Evolutionary conservation across 2,888 invertebrate genomes (phyloP).

Genomic region (Bembecia ichneumoniformis): DNA sequence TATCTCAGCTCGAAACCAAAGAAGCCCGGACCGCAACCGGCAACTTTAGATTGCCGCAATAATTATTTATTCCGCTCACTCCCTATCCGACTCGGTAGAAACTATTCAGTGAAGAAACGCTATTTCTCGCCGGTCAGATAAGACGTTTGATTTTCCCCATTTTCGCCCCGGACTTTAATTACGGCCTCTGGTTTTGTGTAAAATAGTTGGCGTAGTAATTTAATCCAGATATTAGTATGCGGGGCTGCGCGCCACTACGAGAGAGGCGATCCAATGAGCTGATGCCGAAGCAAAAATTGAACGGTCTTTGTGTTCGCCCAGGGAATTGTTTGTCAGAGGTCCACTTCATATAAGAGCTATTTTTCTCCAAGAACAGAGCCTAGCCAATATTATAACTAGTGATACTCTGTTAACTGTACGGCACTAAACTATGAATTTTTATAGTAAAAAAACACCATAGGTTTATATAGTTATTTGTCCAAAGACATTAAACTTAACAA

Average conservation of each 20-base stretch:
- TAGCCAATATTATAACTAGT: too few relatives aligned
- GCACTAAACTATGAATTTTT: too few relatives aligned
- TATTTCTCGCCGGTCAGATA: conserved; percentile 69
- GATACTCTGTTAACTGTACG: too few relatives aligned
- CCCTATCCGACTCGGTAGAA: conserved; percentile 48
- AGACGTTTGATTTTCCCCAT: conserved; percentile 69
- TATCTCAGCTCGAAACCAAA: conserved; percentile 28
- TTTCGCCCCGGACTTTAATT: conserved; percentile 68
- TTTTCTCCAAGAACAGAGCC: too few relatives aligned
- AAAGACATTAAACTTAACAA: too few relatives aligned
- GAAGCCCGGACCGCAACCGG: conserved; percentile 34
- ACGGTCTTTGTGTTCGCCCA: neutral
- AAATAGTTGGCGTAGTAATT: conserved; percentile 70
- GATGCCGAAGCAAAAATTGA: neutral
- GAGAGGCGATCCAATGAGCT: conserved; percentile 23
- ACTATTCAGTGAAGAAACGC: conserved; percentile 69
- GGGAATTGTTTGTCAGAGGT: neutral
- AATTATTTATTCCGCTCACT: conserved; percentile 73
- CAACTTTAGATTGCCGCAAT: conserved; percentile 64
- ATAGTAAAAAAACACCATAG: too few relatives aligned
- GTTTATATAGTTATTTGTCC: too few relatives aligned
- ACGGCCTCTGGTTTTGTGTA: conserved; percentile 70
- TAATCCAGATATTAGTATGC: conserved; percentile 66
- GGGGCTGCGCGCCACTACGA: conserved; percentile 46
- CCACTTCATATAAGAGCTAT: neutral